Evolutionary conservation across 1,140 invertebrate species (phyloP).

Genomic region (Temnothorax curvispinosus): DNA sequence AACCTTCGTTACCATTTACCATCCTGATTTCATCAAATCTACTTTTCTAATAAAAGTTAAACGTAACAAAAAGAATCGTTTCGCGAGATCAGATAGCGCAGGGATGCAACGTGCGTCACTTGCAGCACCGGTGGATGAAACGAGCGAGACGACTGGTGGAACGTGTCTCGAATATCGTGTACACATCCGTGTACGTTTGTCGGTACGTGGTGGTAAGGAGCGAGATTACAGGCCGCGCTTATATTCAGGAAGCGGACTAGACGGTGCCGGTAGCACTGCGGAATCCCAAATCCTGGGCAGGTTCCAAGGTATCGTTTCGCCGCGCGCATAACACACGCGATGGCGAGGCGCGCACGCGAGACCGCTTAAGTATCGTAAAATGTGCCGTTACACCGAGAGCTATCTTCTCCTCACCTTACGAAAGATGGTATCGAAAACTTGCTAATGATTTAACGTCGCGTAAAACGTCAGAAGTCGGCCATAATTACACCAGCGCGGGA

Average conservation of each 20-base stretch:
- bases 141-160: slow-evolving; percentile 20
- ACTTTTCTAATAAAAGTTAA: background rate
- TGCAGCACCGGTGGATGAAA: background rate
- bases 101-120: slow-evolving; percentile 13
- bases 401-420: slow-evolving; percentile 4
- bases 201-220: slow-evolving; percentile 33
- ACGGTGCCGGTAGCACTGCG: slow-evolving; percentile 22
- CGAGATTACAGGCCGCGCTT: slow-evolving; percentile 49
- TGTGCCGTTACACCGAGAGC: slow-evolving; percentile 34
- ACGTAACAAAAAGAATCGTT: slow-evolving; percentile 12
- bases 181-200: background rate
- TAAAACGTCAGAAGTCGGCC: slow-evolving; percentile 26
- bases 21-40: background rate
- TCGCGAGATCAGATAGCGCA: slow-evolving; percentile 20
- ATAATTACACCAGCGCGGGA: slow-evolving; percentile 25
- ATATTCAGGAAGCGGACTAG: slow-evolving; percentile 44
- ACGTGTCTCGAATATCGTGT: slow-evolving; percentile 59
- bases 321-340: slow-evolving; percentile 11
- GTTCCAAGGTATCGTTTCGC: slow-evolving; percentile 37
- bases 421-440: slow-evolving; percentile 9
- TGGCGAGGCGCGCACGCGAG: slow-evolving; percentile 36
- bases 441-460: slow-evolving; percentile 33
- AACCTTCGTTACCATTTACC: background rate
- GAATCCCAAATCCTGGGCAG: slow-evolving; percentile 50
- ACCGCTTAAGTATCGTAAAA: slow-evolving; percentile 35